A percentile compares a stretch with the other conserved stretches of the same genome.
phyloP scores from a whole-genome alignment of 2,797 vertebrate species.

The Gorsachius magnificus region DNA sequence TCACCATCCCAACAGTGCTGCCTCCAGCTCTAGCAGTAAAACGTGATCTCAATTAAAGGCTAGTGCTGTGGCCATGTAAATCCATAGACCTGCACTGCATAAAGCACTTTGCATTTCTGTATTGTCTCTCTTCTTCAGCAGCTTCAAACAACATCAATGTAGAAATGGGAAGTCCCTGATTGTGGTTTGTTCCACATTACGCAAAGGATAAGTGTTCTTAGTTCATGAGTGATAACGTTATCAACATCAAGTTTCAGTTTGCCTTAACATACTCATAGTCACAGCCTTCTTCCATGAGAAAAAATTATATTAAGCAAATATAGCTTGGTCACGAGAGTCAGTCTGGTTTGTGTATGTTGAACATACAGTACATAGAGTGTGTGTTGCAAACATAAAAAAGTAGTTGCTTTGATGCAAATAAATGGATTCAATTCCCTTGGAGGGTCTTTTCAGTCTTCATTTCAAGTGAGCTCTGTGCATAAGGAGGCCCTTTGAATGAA shows the following conservation, averaged over 20 bases:
- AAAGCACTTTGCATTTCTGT: background rate
- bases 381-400: background rate
- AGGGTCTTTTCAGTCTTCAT: background rate
- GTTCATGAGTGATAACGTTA: background rate
- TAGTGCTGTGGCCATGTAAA: background rate
- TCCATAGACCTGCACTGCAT: background rate
- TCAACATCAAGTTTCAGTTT: background rate
- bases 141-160: background rate
- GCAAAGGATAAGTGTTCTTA: background rate
- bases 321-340: background rate
- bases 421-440: background rate
- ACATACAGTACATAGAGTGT: background rate
- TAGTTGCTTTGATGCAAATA: background rate
- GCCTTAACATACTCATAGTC: background rate
- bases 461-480: background rate
- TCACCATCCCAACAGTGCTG: background rate
- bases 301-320: background rate
- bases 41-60: background rate
- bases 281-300: background rate
- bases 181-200: background rate
- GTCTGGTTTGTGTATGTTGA: background rate
- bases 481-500: slow-evolving; percentile 27
- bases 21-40: background rate
- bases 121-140: background rate
- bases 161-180: background rate